phyloP scores from a whole-genome alignment of 2,797 vertebrate species.

The Selene dorsalis region DNA sequence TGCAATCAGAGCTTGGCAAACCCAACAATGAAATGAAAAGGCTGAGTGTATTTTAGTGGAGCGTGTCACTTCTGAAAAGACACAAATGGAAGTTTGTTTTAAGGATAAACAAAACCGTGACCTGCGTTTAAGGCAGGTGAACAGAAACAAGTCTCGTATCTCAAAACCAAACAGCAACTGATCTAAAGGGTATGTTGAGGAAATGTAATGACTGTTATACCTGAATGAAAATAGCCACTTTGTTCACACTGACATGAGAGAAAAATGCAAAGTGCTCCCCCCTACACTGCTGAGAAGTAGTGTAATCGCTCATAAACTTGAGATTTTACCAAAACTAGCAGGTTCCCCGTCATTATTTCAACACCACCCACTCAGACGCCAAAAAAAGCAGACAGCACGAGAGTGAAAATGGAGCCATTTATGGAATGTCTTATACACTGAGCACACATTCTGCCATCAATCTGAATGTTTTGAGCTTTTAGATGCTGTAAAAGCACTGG shows the following conservation, averaged over 20 bases:
- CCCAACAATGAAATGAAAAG: slow-evolving; percentile 58
- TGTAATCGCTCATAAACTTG: slow-evolving; percentile 79
- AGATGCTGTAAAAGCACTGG: slow-evolving; percentile 75
- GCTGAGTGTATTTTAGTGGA: slow-evolving; percentile 51
- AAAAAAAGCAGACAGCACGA: slow-evolving; percentile 70
- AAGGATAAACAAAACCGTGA: slow-evolving; percentile 60
- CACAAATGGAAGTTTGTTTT: slow-evolving; percentile 47
- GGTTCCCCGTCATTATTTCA: slow-evolving; percentile 78
- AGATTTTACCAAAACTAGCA: slow-evolving; percentile 83
- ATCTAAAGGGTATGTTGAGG: slow-evolving; percentile 36
- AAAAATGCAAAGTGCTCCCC: slow-evolving; percentile 61
- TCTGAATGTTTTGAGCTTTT: slow-evolving; percentile 72
- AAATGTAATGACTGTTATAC: slow-evolving; percentile 36
- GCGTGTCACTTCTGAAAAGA: slow-evolving; percentile 60
- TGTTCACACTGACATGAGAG: slow-evolving; percentile 71
- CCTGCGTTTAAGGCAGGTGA: slow-evolving; percentile 62
- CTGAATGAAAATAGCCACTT: slow-evolving; percentile 66
- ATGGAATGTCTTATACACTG: slow-evolving; percentile 69
- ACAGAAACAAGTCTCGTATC: slow-evolving; percentile 37
- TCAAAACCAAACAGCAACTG: slow-evolving; percentile 27
- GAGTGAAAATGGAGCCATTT: slow-evolving; percentile 79
- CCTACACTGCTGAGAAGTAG: slow-evolving; percentile 65
- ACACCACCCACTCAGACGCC: slow-evolving; percentile 72
- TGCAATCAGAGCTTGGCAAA: slow-evolving; percentile 68
- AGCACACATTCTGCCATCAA: slow-evolving; percentile 67